phyloP scores from a whole-genome alignment of 2,888 invertebrate genomes.

The Limenitis camilla region DNA sequence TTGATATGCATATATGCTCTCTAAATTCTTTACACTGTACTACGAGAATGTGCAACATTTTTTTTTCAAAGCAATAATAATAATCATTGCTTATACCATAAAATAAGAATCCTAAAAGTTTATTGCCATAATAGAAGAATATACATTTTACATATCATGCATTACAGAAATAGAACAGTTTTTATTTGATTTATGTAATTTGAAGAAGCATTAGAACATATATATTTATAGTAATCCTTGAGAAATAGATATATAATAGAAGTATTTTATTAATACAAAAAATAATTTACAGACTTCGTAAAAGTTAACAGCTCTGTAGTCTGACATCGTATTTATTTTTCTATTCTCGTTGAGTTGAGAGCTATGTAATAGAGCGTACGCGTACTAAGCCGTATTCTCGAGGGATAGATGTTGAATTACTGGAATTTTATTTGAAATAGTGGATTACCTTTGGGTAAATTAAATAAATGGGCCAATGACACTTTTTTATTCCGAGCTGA shows the following conservation, averaged over 20 bases:
- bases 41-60: background rate
- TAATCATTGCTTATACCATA: too few relatives aligned
- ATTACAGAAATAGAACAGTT: too few relatives aligned
- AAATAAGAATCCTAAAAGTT: too few relatives aligned
- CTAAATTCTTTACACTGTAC: too few relatives aligned
- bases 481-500: constrained; percentile 16
- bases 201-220: too few relatives aligned
- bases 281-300: background rate
- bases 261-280: too few relatives aligned
- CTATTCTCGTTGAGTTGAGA: constrained; percentile 17
- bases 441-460: constrained; percentile 26
- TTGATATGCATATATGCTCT: too few relatives aligned
- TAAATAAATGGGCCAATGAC: constrained; percentile 25
- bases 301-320: constrained; percentile 1
- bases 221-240: too few relatives aligned
- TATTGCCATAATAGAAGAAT: too few relatives aligned
- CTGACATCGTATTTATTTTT: constrained; percentile 20
- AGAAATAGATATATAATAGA: too few relatives aligned
- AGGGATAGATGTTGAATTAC: constrained; percentile 23
- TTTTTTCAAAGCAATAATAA: background rate
- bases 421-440: constrained; percentile 27
- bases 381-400: constrained; percentile 18
- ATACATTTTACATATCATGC: too few relatives aligned
- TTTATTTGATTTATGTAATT: too few relatives aligned
- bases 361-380: constrained; percentile 19